These are phyloP conservation scores for Thereva unica DNA, from an alignment of 2,888 invertebrate genomes.

Conservation along the genomic window DNA sequence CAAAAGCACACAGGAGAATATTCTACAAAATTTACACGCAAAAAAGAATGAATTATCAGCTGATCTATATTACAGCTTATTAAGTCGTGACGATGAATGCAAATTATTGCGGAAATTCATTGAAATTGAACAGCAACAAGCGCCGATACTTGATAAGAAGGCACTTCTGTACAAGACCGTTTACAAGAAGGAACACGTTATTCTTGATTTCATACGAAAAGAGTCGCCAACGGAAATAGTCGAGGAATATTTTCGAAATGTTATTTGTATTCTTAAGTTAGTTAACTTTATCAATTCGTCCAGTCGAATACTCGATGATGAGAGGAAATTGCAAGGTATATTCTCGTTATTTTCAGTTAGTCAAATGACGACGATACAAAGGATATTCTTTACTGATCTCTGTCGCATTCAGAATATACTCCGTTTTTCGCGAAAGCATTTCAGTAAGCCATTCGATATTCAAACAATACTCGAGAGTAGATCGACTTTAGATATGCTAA, in stretches of 20 bases:
- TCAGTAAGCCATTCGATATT: slow-evolving; percentile 9
- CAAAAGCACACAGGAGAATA: too few species aligned
- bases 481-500: slow-evolving; percentile 29
- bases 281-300: slow-evolving; percentile 17
- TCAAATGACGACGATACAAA: slow-evolving; percentile 11
- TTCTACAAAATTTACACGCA: too few species aligned
- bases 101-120: background rate
- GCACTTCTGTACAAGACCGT: slow-evolving; percentile 18
- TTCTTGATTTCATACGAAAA: background rate
- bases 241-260: slow-evolving; percentile 5
- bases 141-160: slow-evolving; percentile 17
- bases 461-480: slow-evolving; percentile 1
- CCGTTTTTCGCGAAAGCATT: slow-evolving; percentile 23
- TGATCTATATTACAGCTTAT: slow-evolving; percentile 11
- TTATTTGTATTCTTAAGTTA: slow-evolving; percentile 23
- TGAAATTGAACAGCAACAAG: background rate
- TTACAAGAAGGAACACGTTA: slow-evolving; percentile 22
- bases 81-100: slow-evolving; percentile 12
- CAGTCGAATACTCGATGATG: slow-evolving; percentile 11
- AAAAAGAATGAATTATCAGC: too few species aligned
- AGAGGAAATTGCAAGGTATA: background rate
- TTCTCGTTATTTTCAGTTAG: background rate
- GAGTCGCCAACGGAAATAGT: background rate
- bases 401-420: slow-evolving; percentile 23
- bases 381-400: slow-evolving; percentile 25